Evolutionary conservation across 2,113 vertebrate species (phyloP), one percentile per base, ranked within the genome.

Genomic region (Mellivora capensis): DNA sequence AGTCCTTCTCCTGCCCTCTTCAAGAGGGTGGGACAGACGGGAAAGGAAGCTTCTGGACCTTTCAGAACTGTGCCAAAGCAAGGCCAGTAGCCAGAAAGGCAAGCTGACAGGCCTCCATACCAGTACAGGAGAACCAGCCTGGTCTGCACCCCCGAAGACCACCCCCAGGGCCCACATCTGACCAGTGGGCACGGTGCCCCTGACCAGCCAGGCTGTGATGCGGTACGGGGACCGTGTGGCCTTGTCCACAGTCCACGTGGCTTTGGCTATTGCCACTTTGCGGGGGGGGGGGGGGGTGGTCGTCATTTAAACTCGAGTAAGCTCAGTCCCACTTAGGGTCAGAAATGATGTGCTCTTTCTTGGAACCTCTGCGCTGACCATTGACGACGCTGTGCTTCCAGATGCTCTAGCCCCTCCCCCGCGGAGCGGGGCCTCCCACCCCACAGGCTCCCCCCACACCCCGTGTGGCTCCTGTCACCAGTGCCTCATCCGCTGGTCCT

Each of bases 161-260:
- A 1, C 20, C 8, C 13, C 6, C 7, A 23, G n/a, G 62, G 62
- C 62, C 62, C 31, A 17, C 31, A 67, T 34, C 62, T 34, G 62
- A 34, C 62, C 62, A 67, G 62, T 64, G 62, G 62, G 62, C 62
- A 7, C 62, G 6, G 62, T 31, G 61, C 25, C 59, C 59, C 59
- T 61, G 27, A 1, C 34, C 29, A 11, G 13, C 7, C 2, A 6
- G 79, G 90, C 62, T 25, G 27, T 7, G 49, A 12, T 4, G 49
- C 27, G 6, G 37, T 64, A 42, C 23, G 5, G 37, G 6, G 52
- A 57, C 52, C 17, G 4, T 0, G 1, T n/a, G 44, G 31, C 62
- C 7, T 5, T 18, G 89, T 17, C 39, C 7, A 1, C n/a, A 34
- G n/a, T 11, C 44, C 3, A 2, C 2, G 0, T 14, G 31, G 64